These are phyloP conservation scores for Drosophila subobscura DNA, from an alignment of 1,140 invertebrate species.

Conservation along the genomic window DNA sequence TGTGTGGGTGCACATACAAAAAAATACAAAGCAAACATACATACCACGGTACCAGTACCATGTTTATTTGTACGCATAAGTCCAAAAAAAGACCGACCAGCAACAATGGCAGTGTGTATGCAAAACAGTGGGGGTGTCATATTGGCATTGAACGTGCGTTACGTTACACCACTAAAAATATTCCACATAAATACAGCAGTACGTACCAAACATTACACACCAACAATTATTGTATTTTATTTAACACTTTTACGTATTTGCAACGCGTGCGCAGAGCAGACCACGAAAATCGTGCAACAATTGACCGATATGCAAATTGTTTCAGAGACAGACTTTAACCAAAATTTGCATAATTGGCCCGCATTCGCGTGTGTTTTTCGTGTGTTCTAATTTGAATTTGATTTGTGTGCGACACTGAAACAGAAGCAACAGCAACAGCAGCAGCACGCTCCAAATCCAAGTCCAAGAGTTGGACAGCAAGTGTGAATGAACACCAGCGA, in stretches of 20 bases:
- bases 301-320: slow-evolving; percentile 76
- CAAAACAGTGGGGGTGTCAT: slow-evolving; percentile 41
- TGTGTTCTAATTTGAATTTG: slow-evolving; percentile 73
- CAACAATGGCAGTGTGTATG: slow-evolving; percentile 14
- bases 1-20: slow-evolving; percentile 40
- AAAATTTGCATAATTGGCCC: slow-evolving; percentile 74
- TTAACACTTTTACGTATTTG: slow-evolving; percentile 55
- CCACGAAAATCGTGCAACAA: slow-evolving; percentile 68
- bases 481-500: slow-evolving; percentile 44
- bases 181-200: slow-evolving; percentile 15
- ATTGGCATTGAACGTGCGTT: slow-evolving; percentile 62
- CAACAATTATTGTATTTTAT: slow-evolving; percentile 32
- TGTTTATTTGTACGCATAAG: slow-evolving; percentile 40
- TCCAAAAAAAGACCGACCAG: slow-evolving; percentile 2
- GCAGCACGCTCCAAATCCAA: slow-evolving; percentile 42
- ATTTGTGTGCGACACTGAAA: slow-evolving; percentile 49
- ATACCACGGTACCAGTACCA: neutral
- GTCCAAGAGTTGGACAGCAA: slow-evolving; percentile 41
- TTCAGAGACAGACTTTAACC: slow-evolving; percentile 41
- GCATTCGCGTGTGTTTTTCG: slow-evolving; percentile 54
- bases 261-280: slow-evolving; percentile 57
- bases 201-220: slow-evolving; percentile 8
- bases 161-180: slow-evolving; percentile 10
- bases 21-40: neutral
- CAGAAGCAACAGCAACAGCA: slow-evolving; percentile 67